Conservation (phyloP, 2,888 invertebrate species). For the Subacronicta megacephala region DNA sequence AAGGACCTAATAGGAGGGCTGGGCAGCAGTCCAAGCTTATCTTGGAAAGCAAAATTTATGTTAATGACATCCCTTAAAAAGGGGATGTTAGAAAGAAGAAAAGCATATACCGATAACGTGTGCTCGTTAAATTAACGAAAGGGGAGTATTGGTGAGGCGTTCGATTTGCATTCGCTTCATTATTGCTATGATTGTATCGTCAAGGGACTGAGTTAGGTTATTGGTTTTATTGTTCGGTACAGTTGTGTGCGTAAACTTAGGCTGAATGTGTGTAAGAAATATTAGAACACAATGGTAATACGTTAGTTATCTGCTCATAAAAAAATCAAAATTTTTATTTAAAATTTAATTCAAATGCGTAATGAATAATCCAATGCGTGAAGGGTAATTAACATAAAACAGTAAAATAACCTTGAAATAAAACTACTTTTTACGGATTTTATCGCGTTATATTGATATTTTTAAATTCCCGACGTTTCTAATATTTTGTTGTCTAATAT, state of each 20-base stretch:
- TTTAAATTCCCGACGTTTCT: no score
- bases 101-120: conserved; percentile 76
- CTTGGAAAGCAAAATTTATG: conserved; percentile 83
- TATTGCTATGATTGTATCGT: conserved; percentile 25
- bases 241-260: not conserved
- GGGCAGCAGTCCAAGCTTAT: conserved; percentile 80
- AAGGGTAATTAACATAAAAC: no score
- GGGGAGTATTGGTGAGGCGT: conserved; percentile 59
- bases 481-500: no score
- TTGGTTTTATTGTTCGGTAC: not conserved
- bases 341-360: no score
- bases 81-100: conserved; percentile 76
- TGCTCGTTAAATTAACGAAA: conserved; percentile 74
- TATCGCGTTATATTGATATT: no score
- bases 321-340: no score
- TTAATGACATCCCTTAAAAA: conserved; percentile 78
- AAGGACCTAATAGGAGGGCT: conserved; percentile 75
- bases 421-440: no score
- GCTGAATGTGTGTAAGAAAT: not conserved
- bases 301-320: not conserved
- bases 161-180: conserved; percentile 51
- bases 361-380: no score
- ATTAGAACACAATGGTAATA: not conserved
- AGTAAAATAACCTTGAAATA: no score
- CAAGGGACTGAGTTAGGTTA: conserved; percentile 11